Conservation (phyloP, 2,797 vertebrate species). For the Coendou prehensilis region DNA sequence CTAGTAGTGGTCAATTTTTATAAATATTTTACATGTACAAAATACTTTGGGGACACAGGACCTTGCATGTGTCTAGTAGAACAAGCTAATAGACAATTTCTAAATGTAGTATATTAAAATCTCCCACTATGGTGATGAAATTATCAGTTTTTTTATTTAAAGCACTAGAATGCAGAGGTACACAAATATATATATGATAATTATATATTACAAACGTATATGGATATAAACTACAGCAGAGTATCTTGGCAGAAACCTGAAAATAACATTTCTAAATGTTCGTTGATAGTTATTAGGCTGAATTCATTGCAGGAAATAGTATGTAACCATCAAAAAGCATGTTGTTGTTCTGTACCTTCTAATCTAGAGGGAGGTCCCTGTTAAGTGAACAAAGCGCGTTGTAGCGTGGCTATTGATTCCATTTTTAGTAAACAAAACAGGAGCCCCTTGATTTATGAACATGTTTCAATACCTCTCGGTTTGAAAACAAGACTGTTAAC, state of each 20-base stretch:
- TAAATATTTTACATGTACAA: background rate
- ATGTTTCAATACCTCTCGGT: background rate
- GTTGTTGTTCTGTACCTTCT: background rate
- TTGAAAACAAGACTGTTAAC: background rate
- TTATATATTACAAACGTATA: background rate
- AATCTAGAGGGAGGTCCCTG: background rate
- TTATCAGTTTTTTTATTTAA: constrained; percentile 18
- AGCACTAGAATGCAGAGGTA: background rate
- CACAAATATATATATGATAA: background rate
- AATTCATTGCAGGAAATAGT: background rate
- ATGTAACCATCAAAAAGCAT: background rate
- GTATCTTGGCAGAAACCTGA: background rate
- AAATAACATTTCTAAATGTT: background rate
- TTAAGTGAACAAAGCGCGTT: background rate
- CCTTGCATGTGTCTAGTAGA: background rate
- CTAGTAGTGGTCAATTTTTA: background rate
- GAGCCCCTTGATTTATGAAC: background rate
- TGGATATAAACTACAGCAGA: background rate
- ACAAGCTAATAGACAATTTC: background rate
- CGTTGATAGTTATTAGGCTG: background rate
- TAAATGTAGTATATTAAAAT: background rate
- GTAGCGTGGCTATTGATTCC: background rate
- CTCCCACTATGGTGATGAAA: background rate
- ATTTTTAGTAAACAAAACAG: constrained; percentile 38
- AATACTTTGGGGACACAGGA: background rate